Base-by-base conservation (phyloP, 2,797 vertebrate species). In the Miichthys miiuy region DNA sequence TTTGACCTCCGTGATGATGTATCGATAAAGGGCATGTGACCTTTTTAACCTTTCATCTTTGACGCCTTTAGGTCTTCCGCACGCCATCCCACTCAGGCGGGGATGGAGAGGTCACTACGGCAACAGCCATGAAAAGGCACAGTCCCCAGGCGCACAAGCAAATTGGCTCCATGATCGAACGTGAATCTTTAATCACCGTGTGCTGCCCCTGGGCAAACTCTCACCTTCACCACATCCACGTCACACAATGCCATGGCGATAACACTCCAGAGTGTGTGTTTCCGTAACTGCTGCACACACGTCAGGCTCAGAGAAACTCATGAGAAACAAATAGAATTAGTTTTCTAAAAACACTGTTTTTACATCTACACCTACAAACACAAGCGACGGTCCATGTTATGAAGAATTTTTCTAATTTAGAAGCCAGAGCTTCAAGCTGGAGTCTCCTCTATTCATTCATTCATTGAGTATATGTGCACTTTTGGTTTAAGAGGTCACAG, bases 151-250 rank as follows among this genome's bases (percentile, higher is more conserved):
- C 47, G 41, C 20, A 6, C 2, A 4, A 52, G 74, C 71, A 85
- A 84, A 85, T 72, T 83, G 74, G 68, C 75, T 80, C 56, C 81
- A 81, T 38, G 77, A 52, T 67, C 2, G n/a, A 81, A 77, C 83
- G 57, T 79, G 83, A 82, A 80, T 80, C 65, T 79, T 79, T 84
- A 89, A 90, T 86, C 72, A 72, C 52, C 27, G 16, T 23, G 27
- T 52, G 18, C 38, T n/a, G 4, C 68, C 61, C 23, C 50, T 30
- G 7, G 78, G 82, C 56, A 38, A 34, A 34, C 65, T 54, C 65
- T 72, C 61, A 81, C 75, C 72, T 81, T 68, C 2, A 23, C 25
- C 47, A 62, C 48, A 6, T 72, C 72, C 30, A 78, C 23, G n/a
- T 76, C 80, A 81, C 5, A 52, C 13, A 25, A 51, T 2, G 18